phyloP scores from a whole-genome alignment of 2,113 vertebrate genomes.

The Seriola dumerili region DNA sequence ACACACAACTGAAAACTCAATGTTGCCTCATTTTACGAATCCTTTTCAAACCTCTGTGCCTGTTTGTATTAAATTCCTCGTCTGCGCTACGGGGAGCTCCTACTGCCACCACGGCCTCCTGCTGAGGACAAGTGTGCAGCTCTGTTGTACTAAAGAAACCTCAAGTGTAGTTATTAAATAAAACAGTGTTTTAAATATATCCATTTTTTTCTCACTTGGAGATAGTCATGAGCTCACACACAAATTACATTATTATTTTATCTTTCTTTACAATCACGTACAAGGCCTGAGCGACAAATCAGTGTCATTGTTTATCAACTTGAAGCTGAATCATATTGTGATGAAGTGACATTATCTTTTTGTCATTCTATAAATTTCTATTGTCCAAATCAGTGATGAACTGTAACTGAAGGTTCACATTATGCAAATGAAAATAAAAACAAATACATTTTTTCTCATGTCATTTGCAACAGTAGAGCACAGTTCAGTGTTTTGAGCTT shows the following conservation, averaged over 20 bases:
- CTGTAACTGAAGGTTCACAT: not conserved
- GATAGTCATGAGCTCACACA: conserved; percentile 2
- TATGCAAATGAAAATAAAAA: not conserved
- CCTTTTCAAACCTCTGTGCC: not conserved
- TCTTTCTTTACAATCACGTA: not conserved
- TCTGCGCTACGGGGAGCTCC: not conserved
- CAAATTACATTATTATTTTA: not conserved
- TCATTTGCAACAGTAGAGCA: too few species aligned
- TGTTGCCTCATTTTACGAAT: not conserved
- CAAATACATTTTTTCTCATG: too few species aligned
- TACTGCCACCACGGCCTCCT: not conserved
- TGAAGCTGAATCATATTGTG: not conserved
- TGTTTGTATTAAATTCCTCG: not conserved
- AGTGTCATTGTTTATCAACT: not conserved
- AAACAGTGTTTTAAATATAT: not conserved
- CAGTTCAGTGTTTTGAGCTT: too few species aligned
- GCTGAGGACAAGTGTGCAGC: not conserved
- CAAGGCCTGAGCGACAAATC: not conserved
- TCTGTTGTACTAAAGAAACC: not conserved
- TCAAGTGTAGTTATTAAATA: not conserved
- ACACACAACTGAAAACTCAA: not conserved
- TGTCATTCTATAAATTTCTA: not conserved
- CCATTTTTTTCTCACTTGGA: not conserved
- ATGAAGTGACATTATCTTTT: not conserved
- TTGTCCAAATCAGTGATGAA: not conserved